Evolutionary conservation across 2,113 vertebrate species (phyloP).

Genomic region (Ochotona princeps): DNA sequence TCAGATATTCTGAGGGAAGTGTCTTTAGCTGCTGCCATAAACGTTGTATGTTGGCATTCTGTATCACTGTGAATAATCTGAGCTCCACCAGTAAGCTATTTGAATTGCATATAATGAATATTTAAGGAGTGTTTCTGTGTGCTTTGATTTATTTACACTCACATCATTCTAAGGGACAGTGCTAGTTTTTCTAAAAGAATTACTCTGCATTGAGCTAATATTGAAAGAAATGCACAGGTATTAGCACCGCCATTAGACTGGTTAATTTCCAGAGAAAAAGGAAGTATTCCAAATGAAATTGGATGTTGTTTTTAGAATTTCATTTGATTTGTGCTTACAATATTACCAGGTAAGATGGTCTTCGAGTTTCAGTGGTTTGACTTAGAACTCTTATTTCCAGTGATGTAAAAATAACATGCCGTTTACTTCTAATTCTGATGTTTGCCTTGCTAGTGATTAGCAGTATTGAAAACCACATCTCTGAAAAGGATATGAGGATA

Average conservation of each 20-base stretch:
- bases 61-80: constrained; percentile 18
- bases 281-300: constrained; percentile 25
- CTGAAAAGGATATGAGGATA: no score
- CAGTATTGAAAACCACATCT: no score
- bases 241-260: not conserved
- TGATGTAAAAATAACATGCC: no score
- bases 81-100: not conserved
- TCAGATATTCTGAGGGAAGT: not conserved
- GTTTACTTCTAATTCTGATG: no score
- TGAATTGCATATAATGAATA: not conserved
- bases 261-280: not conserved
- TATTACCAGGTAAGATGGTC: not conserved
- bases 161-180: not conserved
- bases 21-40: not conserved
- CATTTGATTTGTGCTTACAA: not conserved
- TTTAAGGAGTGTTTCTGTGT: not conserved
- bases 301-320: not conserved
- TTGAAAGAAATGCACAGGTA: constrained; percentile 1
- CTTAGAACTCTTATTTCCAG: no score
- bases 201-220: not conserved
- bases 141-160: not conserved
- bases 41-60: not conserved
- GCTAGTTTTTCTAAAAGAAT: constrained; percentile 31
- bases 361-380: no score
- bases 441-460: no score